Evolutionary conservation across 1,140 invertebrate genomes (phyloP), one percentile per base, ranked within the genome.

Genomic region (Phymastichus coffea): DNA sequence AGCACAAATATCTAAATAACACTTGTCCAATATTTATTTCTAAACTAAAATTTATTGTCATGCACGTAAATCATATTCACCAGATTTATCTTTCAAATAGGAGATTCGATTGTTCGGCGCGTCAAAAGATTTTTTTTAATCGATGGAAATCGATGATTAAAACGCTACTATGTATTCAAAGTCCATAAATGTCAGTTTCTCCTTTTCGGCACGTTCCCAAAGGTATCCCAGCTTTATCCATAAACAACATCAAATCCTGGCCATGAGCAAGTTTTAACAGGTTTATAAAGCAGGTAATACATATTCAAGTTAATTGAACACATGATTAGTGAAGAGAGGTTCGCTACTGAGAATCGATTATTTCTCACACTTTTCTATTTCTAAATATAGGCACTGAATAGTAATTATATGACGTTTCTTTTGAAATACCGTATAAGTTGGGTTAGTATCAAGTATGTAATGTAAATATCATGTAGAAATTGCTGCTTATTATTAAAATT

Each of bases 271-370:
- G 46, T 55, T 20, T 43, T 33, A 51, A 61, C 37, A 51, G 55
- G 57, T 56, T 51, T 20, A 25, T 43, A 26, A 56, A 28, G 51
- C 54, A 57, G 30, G 43, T 44, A n/a, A n/a, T n/a, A n/a, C n/a
- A 47, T 60, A 66, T 61, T 52, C 65, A 48, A 67, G 60, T 65
- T 67, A 60, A 55, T 65, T 52, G 57, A 60, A 48, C 47, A 60
- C 41, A 41, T 63, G 59, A 59, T 60, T 53, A 54, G 51, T 25
- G 22, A 30, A 33, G 53, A 14, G 4, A 17, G 33, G 52, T 20
- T 19, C 28, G 40, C 57, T 56, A 56, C 54, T 10, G 54, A 38
- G 54, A 56, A 56, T 37, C 17, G 4, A 44, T 30, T 7, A n/a
- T n/a, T n/a, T n/a, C n/a, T n/a, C n/a, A n/a, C n/a, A n/a, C n/a